Conservation (phyloP, 2,888 invertebrate species). For the Napeogenes inachia region DNA sequence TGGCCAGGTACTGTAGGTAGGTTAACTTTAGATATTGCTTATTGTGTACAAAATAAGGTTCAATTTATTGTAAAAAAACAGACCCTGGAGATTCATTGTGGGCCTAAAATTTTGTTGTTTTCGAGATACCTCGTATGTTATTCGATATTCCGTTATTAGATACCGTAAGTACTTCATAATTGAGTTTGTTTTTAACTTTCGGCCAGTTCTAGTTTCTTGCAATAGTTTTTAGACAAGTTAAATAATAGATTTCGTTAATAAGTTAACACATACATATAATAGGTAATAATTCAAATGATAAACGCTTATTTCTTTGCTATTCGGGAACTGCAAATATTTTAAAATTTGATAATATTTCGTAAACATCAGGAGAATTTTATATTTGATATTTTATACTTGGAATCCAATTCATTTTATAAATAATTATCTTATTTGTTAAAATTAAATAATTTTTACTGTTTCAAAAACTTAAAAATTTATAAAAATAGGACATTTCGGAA, state of each 20-base stretch:
- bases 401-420: not conserved
- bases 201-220: constrained; percentile 61
- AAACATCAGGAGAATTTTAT: not conserved
- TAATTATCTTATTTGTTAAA: too few species aligned
- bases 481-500: not conserved
- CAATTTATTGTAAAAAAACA: constrained; percentile 41
- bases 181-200: constrained; percentile 25
- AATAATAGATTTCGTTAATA: constrained; percentile 49
- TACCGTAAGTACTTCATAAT: constrained; percentile 27
- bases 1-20: constrained; percentile 71
- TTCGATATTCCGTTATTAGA: constrained; percentile 30
- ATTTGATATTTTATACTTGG: not conserved
- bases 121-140: constrained; percentile 33
- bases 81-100: constrained; percentile 40
- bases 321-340: constrained; percentile 33
- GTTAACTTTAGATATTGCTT: constrained; percentile 62
- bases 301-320: constrained; percentile 67
- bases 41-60: constrained; percentile 61
- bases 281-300: constrained; percentile 59
- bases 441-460: too few species aligned
- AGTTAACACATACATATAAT: constrained; percentile 56
- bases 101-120: constrained; percentile 47
- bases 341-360: constrained; percentile 4
- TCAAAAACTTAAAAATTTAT: too few species aligned
- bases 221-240: constrained; percentile 39